Evolutionary conservation across 1,140 invertebrate genomes (phyloP).

Genomic region (Episyrphus balteatus): DNA sequence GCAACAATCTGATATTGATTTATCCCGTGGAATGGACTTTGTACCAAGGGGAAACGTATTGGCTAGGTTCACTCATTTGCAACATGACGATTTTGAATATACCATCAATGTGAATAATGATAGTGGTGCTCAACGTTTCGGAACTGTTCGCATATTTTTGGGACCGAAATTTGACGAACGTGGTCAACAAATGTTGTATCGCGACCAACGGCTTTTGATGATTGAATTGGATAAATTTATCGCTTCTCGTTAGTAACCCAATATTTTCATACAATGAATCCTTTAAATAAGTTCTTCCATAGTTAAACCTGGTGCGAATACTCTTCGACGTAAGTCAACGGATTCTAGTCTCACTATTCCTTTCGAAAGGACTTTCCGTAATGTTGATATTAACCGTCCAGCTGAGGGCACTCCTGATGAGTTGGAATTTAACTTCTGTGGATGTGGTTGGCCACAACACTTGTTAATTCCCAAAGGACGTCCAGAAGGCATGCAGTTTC

Average conservation of each 20-base stretch:
- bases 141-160: constrained; percentile 65
- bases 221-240: constrained; percentile 70
- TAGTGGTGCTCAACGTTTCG: constrained; percentile 40
- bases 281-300: constrained; percentile 9
- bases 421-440: constrained; percentile 63
- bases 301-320: constrained; percentile 55
- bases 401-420: constrained; percentile 40
- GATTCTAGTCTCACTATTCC: constrained; percentile 63
- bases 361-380: constrained; percentile 57
- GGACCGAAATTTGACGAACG: constrained; percentile 58
- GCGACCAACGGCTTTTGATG: constrained; percentile 57
- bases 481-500: constrained; percentile 51
- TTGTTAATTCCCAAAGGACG: constrained; percentile 68
- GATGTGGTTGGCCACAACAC: constrained; percentile 80
- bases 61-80: constrained; percentile 60
- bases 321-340: constrained; percentile 46
- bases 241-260: constrained; percentile 41
- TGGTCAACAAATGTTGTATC: constrained; percentile 47
- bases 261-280: background rate
- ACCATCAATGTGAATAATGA: constrained; percentile 54
- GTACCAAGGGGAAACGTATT: constrained; percentile 56
- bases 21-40: constrained; percentile 66
- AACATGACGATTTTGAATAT: constrained; percentile 59
- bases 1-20: constrained; percentile 61
- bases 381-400: constrained; percentile 45